phyloP scores from a whole-genome alignment of 2,797 vertebrate genomes.

The Oophaga sylvatica region DNA sequence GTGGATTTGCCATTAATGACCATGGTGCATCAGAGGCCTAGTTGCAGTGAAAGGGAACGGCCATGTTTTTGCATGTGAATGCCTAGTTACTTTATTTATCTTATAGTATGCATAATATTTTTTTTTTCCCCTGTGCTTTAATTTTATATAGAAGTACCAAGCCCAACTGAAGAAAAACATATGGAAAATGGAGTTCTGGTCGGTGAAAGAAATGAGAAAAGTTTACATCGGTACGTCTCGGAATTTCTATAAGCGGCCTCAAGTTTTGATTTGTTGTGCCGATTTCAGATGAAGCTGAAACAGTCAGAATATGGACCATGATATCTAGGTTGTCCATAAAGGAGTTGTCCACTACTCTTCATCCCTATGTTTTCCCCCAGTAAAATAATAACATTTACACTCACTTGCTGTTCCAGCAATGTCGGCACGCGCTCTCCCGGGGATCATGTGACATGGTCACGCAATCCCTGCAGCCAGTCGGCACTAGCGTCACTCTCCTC shows the following conservation, averaged over 20 bases:
- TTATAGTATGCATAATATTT: background rate
- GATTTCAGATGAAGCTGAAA: too few species aligned
- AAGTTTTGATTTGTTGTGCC: background rate
- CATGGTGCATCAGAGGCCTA: background rate
- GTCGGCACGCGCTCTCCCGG: too few species aligned
- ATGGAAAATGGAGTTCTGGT: slow-evolving; percentile 79
- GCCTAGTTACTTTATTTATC: background rate
- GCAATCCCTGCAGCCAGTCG: too few species aligned
- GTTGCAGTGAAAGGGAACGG: background rate
- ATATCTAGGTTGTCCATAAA: too few species aligned
- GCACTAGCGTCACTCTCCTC: too few species aligned
- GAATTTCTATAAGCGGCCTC: background rate
- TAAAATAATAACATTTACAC: too few species aligned
- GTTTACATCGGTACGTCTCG: slow-evolving; percentile 69
- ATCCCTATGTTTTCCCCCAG: too few species aligned
- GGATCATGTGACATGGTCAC: too few species aligned
- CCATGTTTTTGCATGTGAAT: background rate
- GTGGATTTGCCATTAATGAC: background rate
- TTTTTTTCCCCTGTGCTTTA: background rate
- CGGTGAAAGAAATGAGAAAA: slow-evolving; percentile 62
- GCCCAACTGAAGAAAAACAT: slow-evolving; percentile 70
- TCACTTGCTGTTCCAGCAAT: too few species aligned
- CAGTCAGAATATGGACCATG: too few species aligned
- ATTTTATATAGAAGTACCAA: slow-evolving; percentile 28
- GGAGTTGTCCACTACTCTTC: too few species aligned